Evolutionary conservation across 2,888 invertebrate species (phyloP).

Genomic region (Resseliella maxima): DNA sequence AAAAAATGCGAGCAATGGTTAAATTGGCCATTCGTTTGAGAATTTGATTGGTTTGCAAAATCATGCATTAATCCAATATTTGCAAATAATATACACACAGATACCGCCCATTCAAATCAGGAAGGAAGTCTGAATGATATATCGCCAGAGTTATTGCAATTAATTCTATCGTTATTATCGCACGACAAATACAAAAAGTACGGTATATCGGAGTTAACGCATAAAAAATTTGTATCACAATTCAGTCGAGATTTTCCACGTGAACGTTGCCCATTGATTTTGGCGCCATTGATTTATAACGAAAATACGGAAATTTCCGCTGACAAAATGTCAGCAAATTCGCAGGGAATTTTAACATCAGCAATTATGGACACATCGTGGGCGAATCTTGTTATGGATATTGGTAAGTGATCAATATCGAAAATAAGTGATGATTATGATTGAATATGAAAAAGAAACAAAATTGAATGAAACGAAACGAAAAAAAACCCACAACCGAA

Average conservation of each 20-base stretch:
- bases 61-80: not conserved
- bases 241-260: slow-evolving; percentile 89
- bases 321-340: slow-evolving; percentile 73
- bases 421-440: no score
- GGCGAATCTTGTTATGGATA: slow-evolving; percentile 90
- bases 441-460: no score
- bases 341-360: slow-evolving; percentile 70
- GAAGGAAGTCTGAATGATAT: slow-evolving; percentile 91
- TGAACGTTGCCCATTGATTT: slow-evolving; percentile 87
- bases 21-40: no score
- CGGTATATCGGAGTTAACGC: slow-evolving; percentile 79
- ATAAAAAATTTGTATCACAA: slow-evolving; percentile 83
- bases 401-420: no score
- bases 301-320: slow-evolving; percentile 76
- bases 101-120: slow-evolving; percentile 75
- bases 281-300: slow-evolving; percentile 88
- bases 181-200: slow-evolving; percentile 72
- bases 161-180: slow-evolving; percentile 76
- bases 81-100: slow-evolving; percentile 65
- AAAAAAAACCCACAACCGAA: no score
- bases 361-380: slow-evolving; percentile 80
- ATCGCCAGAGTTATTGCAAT: slow-evolving; percentile 88
- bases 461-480: not conserved
- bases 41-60: no score
- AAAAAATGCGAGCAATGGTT: no score